Evolutionary conservation across 2,888 invertebrate species (phyloP), one percentile per base, ranked within the genome.

Genomic region (Masnerella sp.): DNA sequence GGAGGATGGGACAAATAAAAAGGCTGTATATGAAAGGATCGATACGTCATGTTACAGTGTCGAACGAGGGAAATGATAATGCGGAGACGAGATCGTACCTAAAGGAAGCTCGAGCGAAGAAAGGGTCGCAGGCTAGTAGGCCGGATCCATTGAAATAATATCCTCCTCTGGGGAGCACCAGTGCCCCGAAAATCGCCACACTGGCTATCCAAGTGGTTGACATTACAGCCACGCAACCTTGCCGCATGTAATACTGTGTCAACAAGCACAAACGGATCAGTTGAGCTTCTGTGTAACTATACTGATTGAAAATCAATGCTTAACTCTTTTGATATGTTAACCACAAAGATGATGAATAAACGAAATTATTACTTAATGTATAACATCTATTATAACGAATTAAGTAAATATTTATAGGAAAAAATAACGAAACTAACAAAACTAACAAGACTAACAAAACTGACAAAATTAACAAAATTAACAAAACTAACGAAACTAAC

Each of bases 121-220:
- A 95, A 22, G 96, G 95, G 84, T 96, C 96, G 87, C 96, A 96
- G 54, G 95, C 95, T 89, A 95, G 92, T 81, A 95, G 90, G 17
- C 95, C 96, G 9, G 94, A 94, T 40, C 93, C 91, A 88, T 96
- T 96, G 90, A 95, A 96, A 88, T 95, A 95, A 89, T 95, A 96
- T 70, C 95, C 95, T 80, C 95, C 94, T 81, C 93, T 91, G 5
- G 95, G 95, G 68, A 96, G 90, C 77, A 95, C 95, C 87, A 96
- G 91, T 76, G 93, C 90, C 20, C 94, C 94, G 86, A 95, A 96
- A 80, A 95, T 90, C 54, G 95, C 93, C 81, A 95, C 92, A 72
- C 94, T 95, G 79, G 94, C 90, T 83, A 95, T 93, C 94, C 95
- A 95, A 80, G 95, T 95, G 82, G 94, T 89, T 85, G 95, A 94